Evolutionary conservation across 30 jellyfish, hydroid and myxozoan genomes (phyloP), one percentile per base, ranked within the genome.

Genomic region (Aurelia aurita complex sp. Pacific): DNA sequence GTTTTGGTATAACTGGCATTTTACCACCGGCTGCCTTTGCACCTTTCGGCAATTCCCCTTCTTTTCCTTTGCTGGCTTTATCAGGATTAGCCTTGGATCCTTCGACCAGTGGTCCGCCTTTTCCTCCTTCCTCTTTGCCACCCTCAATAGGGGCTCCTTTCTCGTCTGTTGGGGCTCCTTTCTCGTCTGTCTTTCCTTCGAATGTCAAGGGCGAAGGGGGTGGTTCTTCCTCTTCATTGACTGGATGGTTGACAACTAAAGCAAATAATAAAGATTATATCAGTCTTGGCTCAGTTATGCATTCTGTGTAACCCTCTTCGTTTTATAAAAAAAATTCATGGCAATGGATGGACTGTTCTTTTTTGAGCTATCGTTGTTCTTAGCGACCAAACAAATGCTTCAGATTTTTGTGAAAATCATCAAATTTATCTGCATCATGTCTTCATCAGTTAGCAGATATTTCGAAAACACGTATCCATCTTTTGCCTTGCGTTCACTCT

Each of bases 61-160:
- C 91, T 38, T 71, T 87, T 12, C 35, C 86, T 76, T 87, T 87
- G 32, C 43, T 73, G 15, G 61, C 91, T 66, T 75, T 79, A 40
- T 13, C 77, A n/a, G 76, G 13, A 42, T 84, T 17, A n/a, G 85
- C 82, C 77, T 89, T 89, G 69, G 88, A 38, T 66, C 71, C 94
- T 46, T 88, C 97, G 0, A 88, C 94, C 46, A 82, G 17, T 7
- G 97, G 94, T 5, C 97, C 97, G 4, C 97, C 97, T 69, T 89
- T 89, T 13, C 91, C 97, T 1, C 91, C 97, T 69, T 81, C 97
- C 55, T 89, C 91, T 33, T 82, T 82, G 68, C 94, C 97, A 3
- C 97, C 97, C 69, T 92, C 92, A 38, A 79, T 36, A 9, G 70
- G 70, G 70, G 36, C 70, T n/a, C 70, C 70, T 61, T 61, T 61